These are phyloP conservation scores for Hiodon tergisus DNA, from an alignment of 2,113 vertebrate genomes.

Conservation along the genomic window DNA sequence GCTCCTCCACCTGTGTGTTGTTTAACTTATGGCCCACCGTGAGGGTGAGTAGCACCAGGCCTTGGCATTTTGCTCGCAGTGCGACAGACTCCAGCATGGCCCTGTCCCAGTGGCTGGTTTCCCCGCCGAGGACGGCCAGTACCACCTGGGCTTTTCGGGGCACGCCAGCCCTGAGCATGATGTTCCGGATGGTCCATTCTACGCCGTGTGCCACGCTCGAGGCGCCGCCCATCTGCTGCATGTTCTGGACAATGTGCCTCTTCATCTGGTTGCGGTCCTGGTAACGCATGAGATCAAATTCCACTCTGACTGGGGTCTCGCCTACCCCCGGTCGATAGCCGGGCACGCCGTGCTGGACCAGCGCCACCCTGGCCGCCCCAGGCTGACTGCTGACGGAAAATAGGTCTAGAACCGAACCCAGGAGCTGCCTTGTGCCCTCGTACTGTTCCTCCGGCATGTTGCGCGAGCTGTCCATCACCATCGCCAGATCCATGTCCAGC, in stretches of 20 bases:
- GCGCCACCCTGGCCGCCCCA: constrained; percentile 52
- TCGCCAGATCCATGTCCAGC: constrained; percentile 66
- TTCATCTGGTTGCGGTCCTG: constrained; percentile 53
- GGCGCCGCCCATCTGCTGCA: constrained; percentile 55
- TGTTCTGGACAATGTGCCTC: constrained; percentile 51
- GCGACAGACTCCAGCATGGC: constrained; percentile 57
- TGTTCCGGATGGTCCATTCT: constrained; percentile 59
- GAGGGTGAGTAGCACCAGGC: constrained; percentile 70
- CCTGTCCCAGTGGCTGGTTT: constrained; percentile 61
- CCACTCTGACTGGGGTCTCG: constrained; percentile 41
- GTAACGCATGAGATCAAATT: constrained; percentile 65
- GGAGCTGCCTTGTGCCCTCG: constrained; percentile 58
- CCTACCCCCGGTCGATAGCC: constrained; percentile 42
- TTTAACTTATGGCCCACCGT: constrained; percentile 54
- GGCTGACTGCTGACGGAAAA: constrained; percentile 62
- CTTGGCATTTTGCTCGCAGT: constrained; percentile 68
- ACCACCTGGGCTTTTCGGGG: constrained; percentile 56
- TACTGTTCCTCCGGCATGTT: constrained; percentile 59
- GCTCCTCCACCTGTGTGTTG: constrained; percentile 50
- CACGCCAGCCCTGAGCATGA: constrained; percentile 54
- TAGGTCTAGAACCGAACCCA: constrained; percentile 63
- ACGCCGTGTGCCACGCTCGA: constrained; percentile 62
- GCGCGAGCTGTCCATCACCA: constrained; percentile 72
- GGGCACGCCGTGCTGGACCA: constrained; percentile 62
- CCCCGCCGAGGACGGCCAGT: constrained; percentile 62